These are phyloP conservation scores for Hydropsyche betteni DNA, from an alignment of 2,888 invertebrate genomes.

Conservation along the genomic window DNA sequence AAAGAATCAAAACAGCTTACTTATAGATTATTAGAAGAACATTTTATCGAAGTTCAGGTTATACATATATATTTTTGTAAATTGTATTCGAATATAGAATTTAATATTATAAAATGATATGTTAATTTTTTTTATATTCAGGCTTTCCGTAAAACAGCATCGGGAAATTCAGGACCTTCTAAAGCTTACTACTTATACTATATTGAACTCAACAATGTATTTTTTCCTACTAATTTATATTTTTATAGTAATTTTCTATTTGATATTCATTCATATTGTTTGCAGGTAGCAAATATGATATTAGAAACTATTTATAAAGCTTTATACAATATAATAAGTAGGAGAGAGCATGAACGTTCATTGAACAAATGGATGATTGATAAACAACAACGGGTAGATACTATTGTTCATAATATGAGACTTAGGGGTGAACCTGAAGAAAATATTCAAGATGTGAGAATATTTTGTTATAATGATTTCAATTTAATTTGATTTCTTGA, in stretches of 20 bases:
- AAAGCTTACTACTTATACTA: constrained; percentile 83
- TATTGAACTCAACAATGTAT: constrained; percentile 72
- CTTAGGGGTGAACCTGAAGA: constrained; percentile 80
- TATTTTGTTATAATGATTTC: constrained; percentile 35
- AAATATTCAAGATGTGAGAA: constrained; percentile 79
- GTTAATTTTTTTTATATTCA: constrained; percentile 57
- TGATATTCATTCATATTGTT: constrained; percentile 54
- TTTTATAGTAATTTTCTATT: not conserved
- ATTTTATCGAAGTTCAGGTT: constrained; percentile 76
- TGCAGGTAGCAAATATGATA: constrained; percentile 72
- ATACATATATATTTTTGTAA: constrained; percentile 53
- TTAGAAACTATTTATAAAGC: constrained; percentile 77
- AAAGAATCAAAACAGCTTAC: constrained; percentile 92
- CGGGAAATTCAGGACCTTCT: constrained; percentile 76
- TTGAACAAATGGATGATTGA: constrained; percentile 83
- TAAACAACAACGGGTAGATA: constrained; percentile 86
- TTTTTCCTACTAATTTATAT: constrained; percentile 38
- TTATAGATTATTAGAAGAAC: constrained; percentile 85
- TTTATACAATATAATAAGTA: constrained; percentile 73
- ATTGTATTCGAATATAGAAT: constrained; percentile 1
- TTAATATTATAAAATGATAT: not conserved
- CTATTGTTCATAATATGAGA: constrained; percentile 81
- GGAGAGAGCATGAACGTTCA: constrained; percentile 71
- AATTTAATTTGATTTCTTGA: constrained; percentile 35
- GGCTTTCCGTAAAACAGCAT: constrained; percentile 76